Percentiles rank a stretch among this genome's conserved stretches.
phyloP scores from a whole-genome alignment of 2,797 vertebrate species.

The Prionace glauca region DNA sequence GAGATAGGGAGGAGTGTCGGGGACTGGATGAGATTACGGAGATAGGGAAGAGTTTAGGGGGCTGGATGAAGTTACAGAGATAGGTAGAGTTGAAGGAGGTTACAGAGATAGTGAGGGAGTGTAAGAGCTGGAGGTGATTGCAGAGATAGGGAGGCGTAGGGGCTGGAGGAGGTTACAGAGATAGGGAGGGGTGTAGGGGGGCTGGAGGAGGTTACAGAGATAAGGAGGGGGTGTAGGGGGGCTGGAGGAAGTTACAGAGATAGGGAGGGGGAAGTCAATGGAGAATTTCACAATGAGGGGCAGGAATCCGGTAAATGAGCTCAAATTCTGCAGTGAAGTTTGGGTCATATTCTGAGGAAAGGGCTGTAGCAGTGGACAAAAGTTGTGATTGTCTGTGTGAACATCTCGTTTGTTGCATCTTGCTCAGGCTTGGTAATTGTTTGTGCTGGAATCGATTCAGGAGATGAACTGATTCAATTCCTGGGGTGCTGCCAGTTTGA shows the following conservation, averaged over 20 bases:
- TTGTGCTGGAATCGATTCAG: neutral
- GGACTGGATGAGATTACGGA: neutral
- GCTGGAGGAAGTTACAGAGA: neutral
- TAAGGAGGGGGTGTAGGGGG: neutral
- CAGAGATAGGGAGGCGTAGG: no score
- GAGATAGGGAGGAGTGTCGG: no score
- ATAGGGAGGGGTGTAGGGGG: no score
- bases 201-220: no score
- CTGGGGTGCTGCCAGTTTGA: neutral
- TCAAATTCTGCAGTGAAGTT: neutral
- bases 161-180: no score
- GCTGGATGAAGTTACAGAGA: no score
- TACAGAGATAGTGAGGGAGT: neutral
- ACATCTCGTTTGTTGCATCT: neutral
- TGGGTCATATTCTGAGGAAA: neutral
- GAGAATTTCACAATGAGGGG: no score
- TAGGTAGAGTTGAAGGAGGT: neutral
- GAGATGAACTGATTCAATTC: neutral
- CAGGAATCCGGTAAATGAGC: neutral
- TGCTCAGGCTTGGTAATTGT: neutral
- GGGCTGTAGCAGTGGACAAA: neutral
- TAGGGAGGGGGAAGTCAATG: neutral
- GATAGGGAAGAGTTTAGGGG: neutral
- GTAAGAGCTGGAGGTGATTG: no score
- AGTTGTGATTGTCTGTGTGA: neutral